These are phyloP conservation scores for Oryzias melastigma DNA, from an alignment of 2,113 vertebrate genomes.

Conservation along the genomic window DNA sequence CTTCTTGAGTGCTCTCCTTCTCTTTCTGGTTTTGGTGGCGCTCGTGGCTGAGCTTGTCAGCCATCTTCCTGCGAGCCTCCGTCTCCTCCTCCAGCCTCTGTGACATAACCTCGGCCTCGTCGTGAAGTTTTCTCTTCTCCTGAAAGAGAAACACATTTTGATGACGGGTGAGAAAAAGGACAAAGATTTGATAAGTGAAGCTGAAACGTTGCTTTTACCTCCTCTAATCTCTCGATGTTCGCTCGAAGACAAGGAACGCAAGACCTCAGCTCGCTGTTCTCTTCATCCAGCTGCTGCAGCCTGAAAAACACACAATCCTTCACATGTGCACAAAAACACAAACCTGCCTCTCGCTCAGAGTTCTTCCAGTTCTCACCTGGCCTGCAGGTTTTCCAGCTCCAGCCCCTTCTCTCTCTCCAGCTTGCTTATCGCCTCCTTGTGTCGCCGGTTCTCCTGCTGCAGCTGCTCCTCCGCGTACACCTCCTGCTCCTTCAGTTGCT, in stretches of 20 bases:
- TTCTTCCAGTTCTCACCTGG: conserved; percentile 75
- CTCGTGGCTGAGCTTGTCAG: conserved; percentile 90
- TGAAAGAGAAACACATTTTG: conserved; percentile 34
- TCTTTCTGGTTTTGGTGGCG: conserved; percentile 91
- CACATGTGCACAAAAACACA: not conserved
- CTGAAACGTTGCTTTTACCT: conserved; percentile 75
- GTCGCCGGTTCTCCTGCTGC: conserved; percentile 84
- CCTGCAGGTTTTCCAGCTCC: conserved; percentile 91
- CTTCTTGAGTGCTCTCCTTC: conserved; percentile 94
- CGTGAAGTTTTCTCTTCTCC: conserved; percentile 93
- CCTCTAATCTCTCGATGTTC: conserved; percentile 88
- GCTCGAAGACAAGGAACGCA: conserved; percentile 90
- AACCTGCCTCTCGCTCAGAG: not conserved
- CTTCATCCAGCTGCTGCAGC: conserved; percentile 90
- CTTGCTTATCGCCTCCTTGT: conserved; percentile 87
- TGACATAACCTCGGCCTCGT: conserved; percentile 83
- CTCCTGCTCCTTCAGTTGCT: conserved; percentile 98
- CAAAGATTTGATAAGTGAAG: not conserved
- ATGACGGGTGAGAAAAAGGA: not conserved
- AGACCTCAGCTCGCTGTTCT: conserved; percentile 90
- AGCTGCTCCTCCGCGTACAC: conserved; percentile 82
- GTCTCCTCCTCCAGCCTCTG: conserved; percentile 84
- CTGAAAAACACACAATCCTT: conserved; percentile 64
- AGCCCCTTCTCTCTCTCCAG: conserved; percentile 91
- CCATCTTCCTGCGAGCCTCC: conserved; percentile 87